Percentiles rank a stretch among this genome's conserved stretches.
These are phyloP conservation scores for Trissolcus brochymenae DNA, from an alignment of 2,888 invertebrate genomes.

Conservation along the genomic window DNA sequence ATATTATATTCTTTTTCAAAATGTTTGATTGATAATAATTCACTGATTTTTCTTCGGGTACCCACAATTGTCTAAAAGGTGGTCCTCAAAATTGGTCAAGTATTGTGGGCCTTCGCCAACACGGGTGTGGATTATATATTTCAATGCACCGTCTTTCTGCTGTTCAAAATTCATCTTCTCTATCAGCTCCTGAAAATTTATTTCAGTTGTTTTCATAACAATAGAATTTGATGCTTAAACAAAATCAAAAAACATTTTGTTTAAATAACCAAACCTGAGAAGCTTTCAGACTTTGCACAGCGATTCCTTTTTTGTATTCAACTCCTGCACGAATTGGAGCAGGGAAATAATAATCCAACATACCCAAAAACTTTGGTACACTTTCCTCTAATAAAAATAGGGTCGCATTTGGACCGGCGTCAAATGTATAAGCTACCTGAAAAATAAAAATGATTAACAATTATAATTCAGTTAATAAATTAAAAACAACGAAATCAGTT, in stretches of 20 bases:
- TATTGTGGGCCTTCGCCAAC: slow-evolving; percentile 87
- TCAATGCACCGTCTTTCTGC: slow-evolving; percentile 80
- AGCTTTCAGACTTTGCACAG: slow-evolving; percentile 68
- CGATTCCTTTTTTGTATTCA: slow-evolving; percentile 80
- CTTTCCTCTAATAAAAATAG: slow-evolving; percentile 88
- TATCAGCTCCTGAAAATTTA: slow-evolving; percentile 62
- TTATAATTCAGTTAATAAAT: not conserved
- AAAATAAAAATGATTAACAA: slow-evolving; percentile 57
- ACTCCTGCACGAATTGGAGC: slow-evolving; percentile 72
- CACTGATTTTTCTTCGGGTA: slow-evolving; percentile 24
- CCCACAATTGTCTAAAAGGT: slow-evolving; percentile 78
- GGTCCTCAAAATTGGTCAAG: slow-evolving; percentile 75
- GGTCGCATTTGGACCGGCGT: slow-evolving; percentile 98
- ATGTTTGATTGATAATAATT: not conserved
- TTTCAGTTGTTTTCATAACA: slow-evolving; percentile 4
- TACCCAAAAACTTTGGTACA: slow-evolving; percentile 82
- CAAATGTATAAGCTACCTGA: slow-evolving; percentile 96
- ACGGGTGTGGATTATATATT: slow-evolving; percentile 90
- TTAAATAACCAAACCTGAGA: slow-evolving; percentile 65
- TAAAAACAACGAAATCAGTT: not conserved
- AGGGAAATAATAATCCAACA: slow-evolving; percentile 86
- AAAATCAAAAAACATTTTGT: not conserved
- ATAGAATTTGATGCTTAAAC: not conserved
- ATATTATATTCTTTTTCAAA: no score
- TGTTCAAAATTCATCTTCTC: slow-evolving; percentile 73